Evolutionary conservation across 2,888 invertebrate species (phyloP), one percentile per base, ranked within the genome.

Genomic region (Drosophila pullipes): DNA sequence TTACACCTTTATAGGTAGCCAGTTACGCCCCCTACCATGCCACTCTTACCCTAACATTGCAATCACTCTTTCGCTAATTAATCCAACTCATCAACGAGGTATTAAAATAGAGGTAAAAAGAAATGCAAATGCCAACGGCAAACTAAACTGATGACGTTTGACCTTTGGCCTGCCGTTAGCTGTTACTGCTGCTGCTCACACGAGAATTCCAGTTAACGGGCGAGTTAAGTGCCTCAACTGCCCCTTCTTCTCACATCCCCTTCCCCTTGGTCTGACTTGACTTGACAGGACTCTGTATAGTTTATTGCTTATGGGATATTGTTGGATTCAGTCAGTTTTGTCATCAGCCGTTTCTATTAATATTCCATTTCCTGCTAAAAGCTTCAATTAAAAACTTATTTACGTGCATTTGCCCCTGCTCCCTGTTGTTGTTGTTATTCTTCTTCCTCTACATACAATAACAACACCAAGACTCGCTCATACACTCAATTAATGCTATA

Each of bases 331-430:
- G 69, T 44, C 55, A 22, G 55, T 41, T 30, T 39, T 33, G 47
- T 58, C 69, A 73, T 61, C 80, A 53, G 55, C 65, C 64, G 37
- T 71, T 72, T 68, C 79, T 75, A 83, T 88, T 85, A 88, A 88
- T 85, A 82, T 88, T 85, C 85, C 79, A 88, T 83, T 88, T 83
- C 82, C 85, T 82, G 79, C 88, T 87, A 87, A 87, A 75, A 88
- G 85, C 79, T 85, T 82, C 82, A 87, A 82, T 82, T 82, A 82
- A 82, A 82, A 82, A 72, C 85, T 88, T 87, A 85, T 87, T 82
- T 82, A 71, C 78, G 44, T 82, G 64, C 47, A 77, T 60, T 68
- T 74, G 61, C 53, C 53, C 9, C 25, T 4, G 28, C 41, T 33
- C 33, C 35, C 39, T 22, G 41, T 68, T 68, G 73, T 47, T 73